phyloP scores from a whole-genome alignment of 2,113 vertebrate species.

The Campylorhamphus procurvoides region DNA sequence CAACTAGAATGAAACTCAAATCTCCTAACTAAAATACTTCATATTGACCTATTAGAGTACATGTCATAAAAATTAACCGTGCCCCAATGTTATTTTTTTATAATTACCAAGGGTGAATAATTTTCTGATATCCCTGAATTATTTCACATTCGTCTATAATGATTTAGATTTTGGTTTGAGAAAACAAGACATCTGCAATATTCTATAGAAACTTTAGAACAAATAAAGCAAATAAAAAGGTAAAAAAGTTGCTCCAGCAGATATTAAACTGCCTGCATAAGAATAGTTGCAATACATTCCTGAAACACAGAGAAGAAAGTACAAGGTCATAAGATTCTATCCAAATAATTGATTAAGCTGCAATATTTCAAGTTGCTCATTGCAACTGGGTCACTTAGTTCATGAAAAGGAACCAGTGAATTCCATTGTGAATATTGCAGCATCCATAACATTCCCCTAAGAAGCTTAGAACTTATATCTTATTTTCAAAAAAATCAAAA shows the following conservation, averaged over 20 bases:
- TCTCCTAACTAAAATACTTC: not conserved
- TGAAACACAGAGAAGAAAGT: not conserved
- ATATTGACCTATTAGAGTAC: not conserved
- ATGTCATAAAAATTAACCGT: not conserved
- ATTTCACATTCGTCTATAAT: not conserved
- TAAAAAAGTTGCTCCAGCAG: accelerated
- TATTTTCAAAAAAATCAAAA: not conserved
- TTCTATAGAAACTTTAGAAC: not conserved
- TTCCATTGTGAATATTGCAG: not conserved
- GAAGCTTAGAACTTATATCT: not conserved
- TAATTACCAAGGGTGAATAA: not conserved
- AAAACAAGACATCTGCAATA: not conserved
- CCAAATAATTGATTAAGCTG: not conserved
- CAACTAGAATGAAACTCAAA: not conserved
- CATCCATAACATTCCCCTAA: not conserved
- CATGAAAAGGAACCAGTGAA: not conserved
- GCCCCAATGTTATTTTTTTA: accelerated
- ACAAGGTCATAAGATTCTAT: not conserved
- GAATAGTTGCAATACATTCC: not conserved
- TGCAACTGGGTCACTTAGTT: not conserved
- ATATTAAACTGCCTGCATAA: not conserved
- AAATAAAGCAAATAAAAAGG: not conserved
- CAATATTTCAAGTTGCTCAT: not conserved
- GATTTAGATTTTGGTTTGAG: not conserved
- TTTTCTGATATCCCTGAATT: not conserved